Evolutionary conservation across 2,113 vertebrate species (phyloP).

Genomic region (Maccullochella peelii): DNA sequence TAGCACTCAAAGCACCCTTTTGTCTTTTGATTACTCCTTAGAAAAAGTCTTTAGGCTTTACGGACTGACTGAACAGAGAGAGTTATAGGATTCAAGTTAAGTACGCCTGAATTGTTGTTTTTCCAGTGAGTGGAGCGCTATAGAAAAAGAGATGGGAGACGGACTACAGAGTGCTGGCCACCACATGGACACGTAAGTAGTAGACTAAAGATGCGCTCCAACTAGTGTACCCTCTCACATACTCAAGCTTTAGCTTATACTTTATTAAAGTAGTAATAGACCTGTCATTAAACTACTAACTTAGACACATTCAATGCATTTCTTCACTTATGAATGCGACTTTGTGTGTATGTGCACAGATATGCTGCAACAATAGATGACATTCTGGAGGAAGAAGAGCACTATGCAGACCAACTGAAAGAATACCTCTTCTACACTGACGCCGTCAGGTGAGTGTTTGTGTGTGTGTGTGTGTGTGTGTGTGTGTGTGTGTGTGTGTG

Average conservation of each 20-base stretch:
- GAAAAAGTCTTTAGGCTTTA: background rate
- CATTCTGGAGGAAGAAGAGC: slow-evolving; percentile 95
- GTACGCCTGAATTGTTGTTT: slow-evolving; percentile 8
- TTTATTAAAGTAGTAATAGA: background rate
- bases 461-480: background rate
- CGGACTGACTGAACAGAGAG: background rate
- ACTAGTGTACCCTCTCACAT: background rate
- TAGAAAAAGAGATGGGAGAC: slow-evolving; percentile 97
- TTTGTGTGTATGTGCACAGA: slow-evolving; percentile 70
- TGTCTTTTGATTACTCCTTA: background rate
- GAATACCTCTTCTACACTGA: slow-evolving; percentile 96
- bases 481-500: slow-evolving; percentile 77
- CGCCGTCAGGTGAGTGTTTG: slow-evolving; percentile 85
- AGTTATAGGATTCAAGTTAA: background rate
- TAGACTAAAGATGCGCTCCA: background rate
- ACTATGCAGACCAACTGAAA: slow-evolving; percentile 95
- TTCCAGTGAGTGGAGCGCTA: slow-evolving; percentile 94
- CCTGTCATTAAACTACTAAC: background rate
- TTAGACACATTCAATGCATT: background rate
- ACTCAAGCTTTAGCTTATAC: background rate
- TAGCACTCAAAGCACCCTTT: background rate
- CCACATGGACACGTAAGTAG: slow-evolving; percentile 96
- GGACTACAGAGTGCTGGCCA: slow-evolving; percentile 97
- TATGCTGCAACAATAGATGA: slow-evolving; percentile 95
- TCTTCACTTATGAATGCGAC: background rate